Conservation (phyloP, 2,888 invertebrate genomes). For the Eretmocerus hayati region DNA sequence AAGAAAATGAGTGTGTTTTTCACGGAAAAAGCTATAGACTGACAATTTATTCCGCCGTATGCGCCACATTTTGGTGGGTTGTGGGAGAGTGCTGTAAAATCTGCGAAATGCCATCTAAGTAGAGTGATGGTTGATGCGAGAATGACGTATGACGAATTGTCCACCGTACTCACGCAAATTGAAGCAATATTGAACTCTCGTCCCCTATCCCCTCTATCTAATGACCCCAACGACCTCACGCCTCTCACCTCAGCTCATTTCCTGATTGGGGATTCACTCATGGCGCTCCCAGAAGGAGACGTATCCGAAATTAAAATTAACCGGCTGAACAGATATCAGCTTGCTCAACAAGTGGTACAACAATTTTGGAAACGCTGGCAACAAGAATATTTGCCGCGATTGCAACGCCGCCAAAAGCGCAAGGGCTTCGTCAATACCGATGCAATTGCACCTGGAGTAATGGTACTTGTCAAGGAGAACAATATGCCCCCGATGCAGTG, state of each 20-base stretch:
- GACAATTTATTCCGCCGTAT: background rate
- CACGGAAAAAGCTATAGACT: background rate
- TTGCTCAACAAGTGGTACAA: background rate
- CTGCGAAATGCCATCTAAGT: background rate
- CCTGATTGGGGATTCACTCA: background rate
- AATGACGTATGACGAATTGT: background rate
- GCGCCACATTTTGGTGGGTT: background rate
- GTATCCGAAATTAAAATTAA: background rate
- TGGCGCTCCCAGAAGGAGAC: background rate
- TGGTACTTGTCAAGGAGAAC: background rate
- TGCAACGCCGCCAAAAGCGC: background rate
- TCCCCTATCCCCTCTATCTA: background rate
- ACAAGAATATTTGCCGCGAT: background rate
- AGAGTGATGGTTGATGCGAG: background rate
- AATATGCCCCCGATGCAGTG: background rate
- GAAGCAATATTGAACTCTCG: background rate
- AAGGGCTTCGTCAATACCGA: background rate
- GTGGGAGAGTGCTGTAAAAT: background rate
- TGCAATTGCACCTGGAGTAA: background rate
- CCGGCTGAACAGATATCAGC: background rate
- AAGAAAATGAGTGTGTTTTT: background rate
- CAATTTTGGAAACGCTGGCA: background rate
- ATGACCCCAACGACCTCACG: background rate
- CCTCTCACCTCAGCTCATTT: background rate
- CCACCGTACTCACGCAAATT: background rate